Base-by-base conservation (phyloP, 2,888 invertebrate species). In the Minunthozetes semirufus region DNA sequence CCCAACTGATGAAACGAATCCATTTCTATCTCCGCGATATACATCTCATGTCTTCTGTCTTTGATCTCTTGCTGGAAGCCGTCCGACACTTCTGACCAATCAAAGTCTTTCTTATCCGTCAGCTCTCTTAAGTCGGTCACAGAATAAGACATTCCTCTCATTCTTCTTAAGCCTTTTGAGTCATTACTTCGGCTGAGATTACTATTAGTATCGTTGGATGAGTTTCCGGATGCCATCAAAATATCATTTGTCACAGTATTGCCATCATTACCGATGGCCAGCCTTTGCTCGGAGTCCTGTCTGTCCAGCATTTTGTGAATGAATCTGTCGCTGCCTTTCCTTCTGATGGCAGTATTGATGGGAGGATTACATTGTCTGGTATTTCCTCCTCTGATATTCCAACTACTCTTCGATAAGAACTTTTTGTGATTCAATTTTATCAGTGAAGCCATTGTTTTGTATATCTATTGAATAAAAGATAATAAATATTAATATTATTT, bases 1-100 rank as follows among this genome's bases (percentile, higher is more conserved):
- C 78, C 76, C 11, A 77, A 76, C 15, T 77, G 76, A 66, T 78
- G 76, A 17, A 79, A 50, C 6, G 76, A 77, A 53, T 78, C 79
- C 56, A 75, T 77, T 72, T 79, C 79, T 22, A 79, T 78, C 72
- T 79, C 79, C 1, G 76, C 75, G 13, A 78, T 78, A 71, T 79
- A 78, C 61, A 78, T 68, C n/a, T 78, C 78, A 75, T 77, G 77
- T 19, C 78, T 33, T 17, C 75, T 71, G 33, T 75, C 75, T 27
- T 72, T 75, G 27, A 75, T 75, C 59, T 75, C 75, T 29, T 72
- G 42, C 29, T 75, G 72, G 71, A 75, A 75, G 46, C 46, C 72
- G 38, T 75, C 75, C 25, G n/a, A 17, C 25, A 27, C 72, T 59
- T 75, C 53, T 29, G 27, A 25, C 53, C 46, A 56, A 56, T 66